Conservation (phyloP, 2,888 invertebrate genomes). For the Ellobium chinense region DNA sequence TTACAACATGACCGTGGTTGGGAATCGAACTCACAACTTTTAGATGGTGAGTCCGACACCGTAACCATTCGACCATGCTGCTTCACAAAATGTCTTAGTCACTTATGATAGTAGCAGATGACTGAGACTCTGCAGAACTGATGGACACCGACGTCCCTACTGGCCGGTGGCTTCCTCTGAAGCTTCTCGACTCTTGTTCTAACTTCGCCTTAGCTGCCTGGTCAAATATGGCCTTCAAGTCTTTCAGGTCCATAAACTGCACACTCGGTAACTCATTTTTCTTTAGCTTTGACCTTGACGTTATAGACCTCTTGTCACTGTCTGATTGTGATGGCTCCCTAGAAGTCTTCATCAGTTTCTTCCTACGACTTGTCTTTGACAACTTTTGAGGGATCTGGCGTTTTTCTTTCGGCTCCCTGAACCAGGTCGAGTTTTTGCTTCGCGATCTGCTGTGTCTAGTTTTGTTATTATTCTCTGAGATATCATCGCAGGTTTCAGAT, state of each 20-base stretch:
- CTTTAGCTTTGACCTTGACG: not conserved
- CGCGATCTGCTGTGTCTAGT: not conserved
- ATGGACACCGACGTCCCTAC: no score
- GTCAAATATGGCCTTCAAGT: conserved; percentile 5
- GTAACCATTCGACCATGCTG: no score
- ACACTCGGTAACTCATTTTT: conserved; percentile 6
- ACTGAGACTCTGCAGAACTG: no score
- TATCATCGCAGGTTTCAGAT: no score
- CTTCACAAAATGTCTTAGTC: no score
- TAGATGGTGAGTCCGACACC: no score
- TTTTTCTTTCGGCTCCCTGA: not conserved
- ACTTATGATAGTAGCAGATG: no score
- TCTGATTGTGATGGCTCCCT: not conserved
- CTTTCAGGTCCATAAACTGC: conserved; percentile 23
- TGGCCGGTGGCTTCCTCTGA: no score
- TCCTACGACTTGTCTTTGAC: not conserved
- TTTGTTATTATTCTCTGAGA: no score
- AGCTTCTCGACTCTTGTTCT: no score
- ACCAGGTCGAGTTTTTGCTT: not conserved
- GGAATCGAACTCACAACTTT: no score
- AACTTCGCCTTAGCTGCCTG: conserved; percentile 12
- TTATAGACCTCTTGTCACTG: not conserved
- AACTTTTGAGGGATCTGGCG: not conserved
- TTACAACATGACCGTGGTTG: no score
- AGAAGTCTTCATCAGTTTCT: not conserved